Base-by-base conservation (phyloP, 2,113 vertebrate species). In the Origma solitaria region DNA sequence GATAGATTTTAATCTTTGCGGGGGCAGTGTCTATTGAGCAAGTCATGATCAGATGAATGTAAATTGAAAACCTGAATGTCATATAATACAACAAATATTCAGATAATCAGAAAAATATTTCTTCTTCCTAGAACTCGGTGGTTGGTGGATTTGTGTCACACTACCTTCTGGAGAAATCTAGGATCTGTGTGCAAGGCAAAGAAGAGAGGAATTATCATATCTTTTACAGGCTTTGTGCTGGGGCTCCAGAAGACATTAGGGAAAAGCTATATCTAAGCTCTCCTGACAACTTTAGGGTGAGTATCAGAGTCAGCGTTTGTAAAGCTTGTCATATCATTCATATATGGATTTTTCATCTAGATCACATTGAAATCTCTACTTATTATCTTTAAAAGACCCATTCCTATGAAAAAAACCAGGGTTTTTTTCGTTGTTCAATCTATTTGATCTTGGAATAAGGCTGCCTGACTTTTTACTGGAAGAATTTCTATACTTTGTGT, bases 131-230 rank as follows among this genome's bases (percentile, higher is more conserved):
- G 99, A 99, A 99, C 64, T 96, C 98, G 0, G 99, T 99, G 69
- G 99, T 99, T 62, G 99, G 99, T 50, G 99, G 99, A 86, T 99
- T 99, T 94, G 99, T 99, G 81, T 99, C 99, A 4, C 99, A 99
- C 97, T 99, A 99, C 96, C 98, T 99, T 86, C 98, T 99, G 98
- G 99, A 99, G 98, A 99, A 99, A 97, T 99, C 99, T 15, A 98
- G 99, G 87, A 99, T 99, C 97, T 99, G 99, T 97, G 98, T 98
- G n/a, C 99, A 99, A 96, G 97, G 99, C 86, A 97, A 98, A 38
- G 99, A 99, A 92, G 99, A 99, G 98, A 98, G 99, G 86, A 99
- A 99, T 98, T 99, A 99, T 22, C 99, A 99, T 97, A 99, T 99
- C 91, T 99, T 99, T 97, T 99, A 99, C 96, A 98, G 99, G 21